Conservation (phyloP, 2,888 invertebrate genomes). For the Nomada hirtipes region DNA sequence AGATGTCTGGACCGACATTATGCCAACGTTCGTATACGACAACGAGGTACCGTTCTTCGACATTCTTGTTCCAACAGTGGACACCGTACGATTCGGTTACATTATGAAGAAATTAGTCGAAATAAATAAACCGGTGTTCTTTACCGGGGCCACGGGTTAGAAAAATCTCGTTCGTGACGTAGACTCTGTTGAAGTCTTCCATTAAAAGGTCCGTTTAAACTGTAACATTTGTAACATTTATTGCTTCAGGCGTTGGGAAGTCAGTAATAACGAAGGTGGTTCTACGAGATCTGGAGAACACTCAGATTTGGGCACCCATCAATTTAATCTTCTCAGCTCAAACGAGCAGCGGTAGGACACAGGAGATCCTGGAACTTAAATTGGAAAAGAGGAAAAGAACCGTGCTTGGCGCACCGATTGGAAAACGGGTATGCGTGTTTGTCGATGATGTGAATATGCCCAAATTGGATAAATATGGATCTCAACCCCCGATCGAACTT, state of each 20-base stretch:
- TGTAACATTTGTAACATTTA: not conserved
- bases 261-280: slow-evolving; percentile 93
- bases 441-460: slow-evolving; percentile 98
- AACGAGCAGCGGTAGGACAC: slow-evolving; percentile 93
- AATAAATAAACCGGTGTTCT: slow-evolving; percentile 91
- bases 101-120: slow-evolving; percentile 91
- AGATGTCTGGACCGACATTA: slow-evolving; percentile 92
- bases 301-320: slow-evolving; percentile 89
- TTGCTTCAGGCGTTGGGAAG: slow-evolving; percentile 93
- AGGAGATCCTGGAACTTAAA: slow-evolving; percentile 94
- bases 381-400: slow-evolving; percentile 93
- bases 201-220: not conserved
- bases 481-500: slow-evolving; percentile 96
- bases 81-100: slow-evolving; percentile 94
- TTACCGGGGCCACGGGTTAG: slow-evolving; percentile 94
- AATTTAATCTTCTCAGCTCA: slow-evolving; percentile 96
- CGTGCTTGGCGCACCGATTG: slow-evolving; percentile 92
- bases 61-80: slow-evolving; percentile 95
- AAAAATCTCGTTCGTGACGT: not conserved
- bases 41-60: slow-evolving; percentile 92
- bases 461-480: slow-evolving; percentile 93
- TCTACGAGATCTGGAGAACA: slow-evolving; percentile 87
- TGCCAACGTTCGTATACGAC: slow-evolving; percentile 90
- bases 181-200: not conserved
- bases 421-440: slow-evolving; percentile 93